Evolutionary conservation across 1,140 invertebrate genomes (phyloP).

Genomic region (Caenorhabditis briggsae): DNA sequence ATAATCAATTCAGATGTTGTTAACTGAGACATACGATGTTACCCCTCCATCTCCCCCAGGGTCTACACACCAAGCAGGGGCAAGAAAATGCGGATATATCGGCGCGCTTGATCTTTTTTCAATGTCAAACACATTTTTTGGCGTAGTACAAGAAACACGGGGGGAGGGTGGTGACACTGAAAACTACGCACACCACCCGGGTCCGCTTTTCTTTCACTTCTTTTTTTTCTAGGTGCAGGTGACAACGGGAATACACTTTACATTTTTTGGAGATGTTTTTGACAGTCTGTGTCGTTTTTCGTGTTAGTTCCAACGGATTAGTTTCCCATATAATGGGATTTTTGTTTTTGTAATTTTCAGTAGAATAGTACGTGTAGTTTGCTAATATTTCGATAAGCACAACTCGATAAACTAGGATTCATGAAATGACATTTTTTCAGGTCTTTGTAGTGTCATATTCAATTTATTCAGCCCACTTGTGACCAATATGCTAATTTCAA

Average conservation of each 20-base stretch:
- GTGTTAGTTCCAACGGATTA: constrained; percentile 27
- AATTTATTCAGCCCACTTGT: no score
- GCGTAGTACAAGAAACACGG: not conserved
- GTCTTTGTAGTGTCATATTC: no score
- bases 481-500: no score
- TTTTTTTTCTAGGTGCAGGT: constrained; percentile 15
- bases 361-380: no score
- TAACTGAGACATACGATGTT: constrained; percentile 42
- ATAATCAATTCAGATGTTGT: constrained; percentile 44
- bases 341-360: not conserved
- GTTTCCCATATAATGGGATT: not conserved
- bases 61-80: not conserved
- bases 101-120: constrained; percentile 50
- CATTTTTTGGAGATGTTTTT: not conserved
- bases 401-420: no score
- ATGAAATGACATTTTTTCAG: no score
- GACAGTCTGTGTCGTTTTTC: not conserved
- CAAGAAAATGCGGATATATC: constrained; percentile 52
- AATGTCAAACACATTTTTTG: constrained; percentile 55
- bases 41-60: not conserved
- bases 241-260: not conserved
- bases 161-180: constrained; percentile 34
- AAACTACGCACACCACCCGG: not conserved
- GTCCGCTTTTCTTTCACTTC: not conserved
- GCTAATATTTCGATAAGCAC: no score